Conservation (phyloP, 2,113 vertebrate genomes). For the Dryoscopus gambensis region DNA sequence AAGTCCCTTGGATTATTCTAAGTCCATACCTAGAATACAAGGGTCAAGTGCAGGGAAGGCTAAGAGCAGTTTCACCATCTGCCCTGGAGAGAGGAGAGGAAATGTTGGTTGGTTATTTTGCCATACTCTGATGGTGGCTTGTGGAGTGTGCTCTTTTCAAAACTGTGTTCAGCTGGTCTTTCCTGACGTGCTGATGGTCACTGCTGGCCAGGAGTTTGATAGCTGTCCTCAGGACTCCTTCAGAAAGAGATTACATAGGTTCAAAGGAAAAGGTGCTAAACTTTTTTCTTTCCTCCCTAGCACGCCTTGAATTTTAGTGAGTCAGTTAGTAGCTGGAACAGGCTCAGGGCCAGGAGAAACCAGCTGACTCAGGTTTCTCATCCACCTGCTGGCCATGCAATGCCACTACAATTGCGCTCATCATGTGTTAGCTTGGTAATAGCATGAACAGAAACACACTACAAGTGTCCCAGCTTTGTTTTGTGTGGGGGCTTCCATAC, state of each 20-base stretch:
- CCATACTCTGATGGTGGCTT: background rate
- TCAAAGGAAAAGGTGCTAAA: background rate
- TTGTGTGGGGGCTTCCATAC: background rate
- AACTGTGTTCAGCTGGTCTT: background rate
- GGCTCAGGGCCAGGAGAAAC: background rate
- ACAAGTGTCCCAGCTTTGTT: background rate
- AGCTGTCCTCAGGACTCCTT: background rate
- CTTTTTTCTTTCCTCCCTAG: fast-evolving
- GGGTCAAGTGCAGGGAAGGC: background rate
- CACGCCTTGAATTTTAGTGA: background rate
- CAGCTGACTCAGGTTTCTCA: background rate
- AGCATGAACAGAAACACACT: background rate
- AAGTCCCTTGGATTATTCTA: background rate
- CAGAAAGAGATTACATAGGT: background rate
- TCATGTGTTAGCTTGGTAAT: background rate
- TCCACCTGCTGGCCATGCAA: background rate
- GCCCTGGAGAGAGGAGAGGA: background rate
- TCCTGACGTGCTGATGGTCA: background rate
- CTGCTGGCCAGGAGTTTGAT: background rate
- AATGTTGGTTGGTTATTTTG: background rate
- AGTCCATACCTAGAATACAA: background rate
- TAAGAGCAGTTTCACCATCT: background rate
- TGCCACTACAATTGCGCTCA: background rate
- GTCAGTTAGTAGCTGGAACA: background rate
- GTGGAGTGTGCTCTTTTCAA: background rate